Percentiles rank a stretch among this genome's conserved stretches.
These are phyloP conservation scores for Temnopleurus reevesii DNA, from an alignment of 53 echinoderm and acorn worm genomes.

Conservation along the genomic window DNA sequence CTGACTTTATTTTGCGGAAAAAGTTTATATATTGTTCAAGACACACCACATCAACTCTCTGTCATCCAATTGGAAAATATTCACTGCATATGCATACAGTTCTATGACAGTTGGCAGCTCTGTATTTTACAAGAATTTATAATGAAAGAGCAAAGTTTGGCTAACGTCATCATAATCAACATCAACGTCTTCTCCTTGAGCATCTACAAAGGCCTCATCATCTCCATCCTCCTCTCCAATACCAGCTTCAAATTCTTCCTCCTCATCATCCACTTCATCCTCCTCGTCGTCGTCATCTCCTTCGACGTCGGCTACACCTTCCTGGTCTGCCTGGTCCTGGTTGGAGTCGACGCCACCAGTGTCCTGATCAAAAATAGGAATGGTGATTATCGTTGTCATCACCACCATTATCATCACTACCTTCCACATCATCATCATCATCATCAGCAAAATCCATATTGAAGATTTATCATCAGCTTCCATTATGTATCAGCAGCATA, in stretches of 20 bases:
- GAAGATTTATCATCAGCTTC: background rate
- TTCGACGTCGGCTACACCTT: constrained; percentile 51
- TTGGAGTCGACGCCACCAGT: background rate
- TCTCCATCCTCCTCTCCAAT: constrained; percentile 65
- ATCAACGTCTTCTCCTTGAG: constrained; percentile 31
- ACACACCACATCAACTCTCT: too few species aligned
- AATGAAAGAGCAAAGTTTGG: too few species aligned
- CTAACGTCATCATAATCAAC: constrained; percentile 39
- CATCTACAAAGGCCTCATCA: constrained; percentile 58
- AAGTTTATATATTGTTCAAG: too few species aligned
- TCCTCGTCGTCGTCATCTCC: constrained; percentile 69
- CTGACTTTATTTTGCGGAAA: too few species aligned
- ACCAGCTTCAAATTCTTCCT: constrained; percentile 62
- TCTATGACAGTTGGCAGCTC: too few species aligned
- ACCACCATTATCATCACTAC: background rate
- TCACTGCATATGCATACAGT: too few species aligned
- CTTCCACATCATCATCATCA: background rate
- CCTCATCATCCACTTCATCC: constrained; percentile 70
- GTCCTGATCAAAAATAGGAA: background rate
- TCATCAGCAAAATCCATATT: background rate
- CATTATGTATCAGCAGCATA: background rate
- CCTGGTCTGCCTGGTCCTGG: constrained; percentile 1
- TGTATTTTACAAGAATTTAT: too few species aligned
- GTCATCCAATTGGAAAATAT: too few species aligned
- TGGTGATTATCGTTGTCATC: background rate